Conservation (phyloP, 2,113 vertebrate species). For the Corvus cornix region DNA sequence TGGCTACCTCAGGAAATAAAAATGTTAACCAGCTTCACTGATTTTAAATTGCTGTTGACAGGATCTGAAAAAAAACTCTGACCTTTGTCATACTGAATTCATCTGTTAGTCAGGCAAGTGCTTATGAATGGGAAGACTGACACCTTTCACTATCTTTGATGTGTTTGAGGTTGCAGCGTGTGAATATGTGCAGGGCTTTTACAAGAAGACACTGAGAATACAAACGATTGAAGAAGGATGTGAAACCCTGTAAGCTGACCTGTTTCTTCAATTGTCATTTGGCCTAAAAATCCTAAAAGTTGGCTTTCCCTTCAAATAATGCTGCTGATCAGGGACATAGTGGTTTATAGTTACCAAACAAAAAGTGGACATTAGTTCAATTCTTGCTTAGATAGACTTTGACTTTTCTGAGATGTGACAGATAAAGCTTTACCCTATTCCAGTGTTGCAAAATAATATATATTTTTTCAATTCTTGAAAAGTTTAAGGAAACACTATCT, state of each 20-base stretch:
- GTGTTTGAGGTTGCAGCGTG: background rate
- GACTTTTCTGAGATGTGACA: background rate
- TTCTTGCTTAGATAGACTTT: background rate
- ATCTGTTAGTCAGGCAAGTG: background rate
- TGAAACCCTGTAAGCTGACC: background rate
- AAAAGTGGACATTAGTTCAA: background rate
- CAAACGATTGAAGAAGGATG: background rate
- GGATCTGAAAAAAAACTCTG: background rate
- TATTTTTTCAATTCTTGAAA: background rate
- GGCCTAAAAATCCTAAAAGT: background rate
- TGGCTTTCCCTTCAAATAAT: background rate
- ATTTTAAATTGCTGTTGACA: conserved; percentile 2
- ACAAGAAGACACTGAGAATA: background rate
- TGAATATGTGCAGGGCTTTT: background rate
- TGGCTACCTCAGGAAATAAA: background rate
- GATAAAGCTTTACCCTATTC: background rate
- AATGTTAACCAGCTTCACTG: background rate
- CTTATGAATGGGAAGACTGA: background rate
- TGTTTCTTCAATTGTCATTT: background rate
- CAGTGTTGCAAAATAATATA: background rate
- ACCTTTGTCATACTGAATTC: background rate
- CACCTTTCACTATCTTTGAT: background rate
- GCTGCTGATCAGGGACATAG: background rate
- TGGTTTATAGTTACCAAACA: background rate
- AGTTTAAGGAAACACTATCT: background rate